phyloP scores from a whole-genome alignment of 2,888 invertebrate species.

The Perdita meconis region DNA sequence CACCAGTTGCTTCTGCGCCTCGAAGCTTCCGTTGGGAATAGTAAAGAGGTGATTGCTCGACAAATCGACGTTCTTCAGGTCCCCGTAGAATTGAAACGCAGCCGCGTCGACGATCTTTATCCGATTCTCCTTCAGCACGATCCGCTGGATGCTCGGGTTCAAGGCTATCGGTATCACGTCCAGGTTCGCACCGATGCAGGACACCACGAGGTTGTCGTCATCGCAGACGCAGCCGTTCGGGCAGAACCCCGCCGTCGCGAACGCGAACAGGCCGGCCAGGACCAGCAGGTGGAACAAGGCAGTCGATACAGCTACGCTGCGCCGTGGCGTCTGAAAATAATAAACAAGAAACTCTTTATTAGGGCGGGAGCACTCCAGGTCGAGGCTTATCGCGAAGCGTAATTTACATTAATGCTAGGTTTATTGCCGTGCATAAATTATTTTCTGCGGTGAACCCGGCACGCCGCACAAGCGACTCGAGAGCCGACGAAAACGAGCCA shows the following conservation, averaged over 20 bases:
- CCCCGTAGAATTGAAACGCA: conserved; percentile 94
- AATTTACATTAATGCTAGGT: conserved; percentile 43
- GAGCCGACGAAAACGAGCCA: conserved; percentile 26
- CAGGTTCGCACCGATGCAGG: conserved; percentile 93
- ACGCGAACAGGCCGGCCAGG: conserved; percentile 61
- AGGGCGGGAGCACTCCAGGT: background rate
- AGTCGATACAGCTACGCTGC: conserved; percentile 23
- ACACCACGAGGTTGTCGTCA: conserved; percentile 94
- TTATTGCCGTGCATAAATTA: conserved; percentile 47
- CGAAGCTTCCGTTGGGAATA: conserved; percentile 92
- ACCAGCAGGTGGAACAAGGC: conserved; percentile 61
- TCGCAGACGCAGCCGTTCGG: conserved; percentile 95
- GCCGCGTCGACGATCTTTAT: conserved; percentile 94
- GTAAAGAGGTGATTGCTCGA: conserved; percentile 93
- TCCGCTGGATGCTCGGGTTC: conserved; percentile 94
- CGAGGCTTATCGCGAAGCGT: conserved; percentile 19
- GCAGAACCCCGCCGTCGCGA: conserved; percentile 88
- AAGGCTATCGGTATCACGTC: conserved; percentile 96
- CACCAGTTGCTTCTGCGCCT: conserved; percentile 92
- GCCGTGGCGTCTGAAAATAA: conserved; percentile 63
- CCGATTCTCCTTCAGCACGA: conserved; percentile 93
- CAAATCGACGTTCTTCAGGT: conserved; percentile 93
- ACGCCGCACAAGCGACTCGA: too few relatives aligned
- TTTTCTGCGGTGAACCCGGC: conserved; percentile 26
- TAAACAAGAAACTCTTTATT: conserved; percentile 37